phyloP scores from a whole-genome alignment of 2,888 invertebrate species.

The Arge pagana region DNA sequence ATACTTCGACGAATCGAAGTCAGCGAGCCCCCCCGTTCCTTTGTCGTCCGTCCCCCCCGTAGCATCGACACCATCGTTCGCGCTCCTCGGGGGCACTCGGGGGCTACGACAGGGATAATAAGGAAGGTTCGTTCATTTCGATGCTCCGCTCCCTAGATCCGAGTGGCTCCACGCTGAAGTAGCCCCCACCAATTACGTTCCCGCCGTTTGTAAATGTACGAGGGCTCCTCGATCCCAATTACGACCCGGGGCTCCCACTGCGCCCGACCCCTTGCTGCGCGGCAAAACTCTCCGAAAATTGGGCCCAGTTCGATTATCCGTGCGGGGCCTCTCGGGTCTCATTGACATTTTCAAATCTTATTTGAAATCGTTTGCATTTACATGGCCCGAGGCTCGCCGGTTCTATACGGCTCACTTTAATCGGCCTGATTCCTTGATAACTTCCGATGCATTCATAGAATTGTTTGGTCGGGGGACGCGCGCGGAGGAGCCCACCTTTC shows the following conservation, averaged over 20 bases:
- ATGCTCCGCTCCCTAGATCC: no score
- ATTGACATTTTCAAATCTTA: no score
- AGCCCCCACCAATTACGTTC: slow-evolving; percentile 31
- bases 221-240: slow-evolving; percentile 16
- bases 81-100: neutral
- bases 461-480: no score
- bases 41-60: neutral
- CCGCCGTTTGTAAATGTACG: slow-evolving; percentile 6
- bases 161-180: slow-evolving; percentile 8
- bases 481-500: no score
- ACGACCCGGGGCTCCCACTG: slow-evolving; percentile 19
- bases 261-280: slow-evolving; percentile 7
- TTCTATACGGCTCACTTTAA: no score
- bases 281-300: slow-evolving; percentile 14
- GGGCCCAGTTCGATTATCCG: slow-evolving; percentile 14
- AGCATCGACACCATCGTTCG: neutral
- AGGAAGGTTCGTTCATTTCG: no score
- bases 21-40: slow-evolving; percentile 7
- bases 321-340: no score
- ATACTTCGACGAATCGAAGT: no score
- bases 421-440: no score
- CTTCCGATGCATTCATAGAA: no score
- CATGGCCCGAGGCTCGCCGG: no score
- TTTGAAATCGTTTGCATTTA: no score
- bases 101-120: neutral